Conservation (phyloP, 2,797 vertebrate species). For the Muscicapa comitata region DNA sequence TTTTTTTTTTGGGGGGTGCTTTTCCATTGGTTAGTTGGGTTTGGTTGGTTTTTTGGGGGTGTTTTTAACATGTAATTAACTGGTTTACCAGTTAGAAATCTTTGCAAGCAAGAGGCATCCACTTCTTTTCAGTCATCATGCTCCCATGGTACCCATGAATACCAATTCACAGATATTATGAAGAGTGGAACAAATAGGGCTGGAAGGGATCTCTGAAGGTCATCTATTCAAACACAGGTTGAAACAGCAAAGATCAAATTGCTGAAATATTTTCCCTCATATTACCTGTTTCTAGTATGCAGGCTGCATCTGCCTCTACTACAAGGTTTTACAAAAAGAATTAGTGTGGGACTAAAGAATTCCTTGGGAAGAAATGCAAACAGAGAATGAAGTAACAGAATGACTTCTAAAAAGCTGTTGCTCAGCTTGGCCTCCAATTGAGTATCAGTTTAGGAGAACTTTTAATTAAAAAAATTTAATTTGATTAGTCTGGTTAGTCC, state of each 20-base stretch:
- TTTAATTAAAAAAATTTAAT: constrained; percentile 20
- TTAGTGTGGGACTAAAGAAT: not conserved
- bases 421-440: not conserved
- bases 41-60: no score
- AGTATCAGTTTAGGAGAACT: not conserved
- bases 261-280: not conserved
- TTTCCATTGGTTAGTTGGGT: not conserved
- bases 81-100: not conserved
- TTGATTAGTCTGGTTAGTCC: constrained; percentile 5
- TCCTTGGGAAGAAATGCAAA: not conserved
- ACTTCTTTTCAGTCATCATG: not conserved
- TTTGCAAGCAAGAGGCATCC: not conserved
- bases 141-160: not conserved
- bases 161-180: not conserved
- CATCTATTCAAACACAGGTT: not conserved
- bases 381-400: not conserved
- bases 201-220: not conserved
- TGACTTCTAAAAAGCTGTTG: not conserved
- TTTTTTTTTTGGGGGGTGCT: not conserved
- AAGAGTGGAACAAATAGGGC: not conserved
- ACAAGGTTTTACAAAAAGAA: not conserved
- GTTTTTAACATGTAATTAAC: not conserved
- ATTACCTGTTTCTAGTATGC: not conserved
- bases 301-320: not conserved
- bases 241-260: not conserved